These are phyloP conservation scores for Germaria angustata DNA, from an alignment of 2,888 invertebrate genomes.

Conservation along the genomic window DNA sequence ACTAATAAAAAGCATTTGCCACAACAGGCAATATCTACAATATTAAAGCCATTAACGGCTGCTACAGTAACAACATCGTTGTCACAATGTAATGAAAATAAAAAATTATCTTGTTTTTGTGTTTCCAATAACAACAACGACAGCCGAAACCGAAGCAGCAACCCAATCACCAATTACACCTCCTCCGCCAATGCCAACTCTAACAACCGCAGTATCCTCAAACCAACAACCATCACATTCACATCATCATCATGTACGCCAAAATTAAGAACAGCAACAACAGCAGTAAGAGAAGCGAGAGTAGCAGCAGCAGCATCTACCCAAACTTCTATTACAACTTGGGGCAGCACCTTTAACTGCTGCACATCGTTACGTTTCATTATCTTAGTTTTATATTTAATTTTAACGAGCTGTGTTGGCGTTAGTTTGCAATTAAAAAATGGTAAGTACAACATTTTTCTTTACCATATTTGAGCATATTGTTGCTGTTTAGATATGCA, in stretches of 20 bases:
- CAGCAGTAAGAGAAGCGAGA: neutral
- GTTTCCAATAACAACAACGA: constrained; percentile 34
- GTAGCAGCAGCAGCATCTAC: constrained; percentile 10
- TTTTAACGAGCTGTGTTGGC: constrained; percentile 69
- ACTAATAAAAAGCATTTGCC: constrained; percentile 51
- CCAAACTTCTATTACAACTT: constrained; percentile 28
- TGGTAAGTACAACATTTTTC: constrained; percentile 67
- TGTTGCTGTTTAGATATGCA: neutral
- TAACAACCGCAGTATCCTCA: constrained; percentile 12
- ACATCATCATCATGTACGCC: constrained; percentile 14
- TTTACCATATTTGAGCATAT: constrained; percentile 10
- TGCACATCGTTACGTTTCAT: constrained; percentile 63
- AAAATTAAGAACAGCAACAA: constrained; percentile 22
- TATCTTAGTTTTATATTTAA: constrained; percentile 66
- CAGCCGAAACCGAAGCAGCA: neutral
- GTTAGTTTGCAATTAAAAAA: constrained; percentile 70
- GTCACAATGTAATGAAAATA: constrained; percentile 27
- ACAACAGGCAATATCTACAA: constrained; percentile 29
- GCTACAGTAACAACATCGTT: neutral
- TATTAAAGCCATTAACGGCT: constrained; percentile 25
- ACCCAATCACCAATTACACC: constrained; percentile 19
- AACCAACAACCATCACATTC: constrained; percentile 10
- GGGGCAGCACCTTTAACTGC: constrained; percentile 50
- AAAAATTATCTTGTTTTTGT: constrained; percentile 37
- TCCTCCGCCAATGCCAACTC: constrained; percentile 27